Conservation (phyloP, 2,797 vertebrate genomes). For the Notolepis coatsorum region DNA sequence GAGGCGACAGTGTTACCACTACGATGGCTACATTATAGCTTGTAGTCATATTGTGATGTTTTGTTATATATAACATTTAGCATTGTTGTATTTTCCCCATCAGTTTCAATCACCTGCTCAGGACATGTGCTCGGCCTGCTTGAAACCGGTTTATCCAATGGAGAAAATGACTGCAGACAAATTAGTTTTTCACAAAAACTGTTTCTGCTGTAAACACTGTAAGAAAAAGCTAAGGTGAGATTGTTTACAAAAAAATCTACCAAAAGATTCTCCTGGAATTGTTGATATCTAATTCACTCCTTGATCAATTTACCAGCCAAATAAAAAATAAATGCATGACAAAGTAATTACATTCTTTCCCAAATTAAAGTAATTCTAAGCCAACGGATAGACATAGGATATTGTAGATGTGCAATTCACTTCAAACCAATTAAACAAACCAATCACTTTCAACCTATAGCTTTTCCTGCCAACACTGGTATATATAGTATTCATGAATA, state of each 20-base stretch:
- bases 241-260: neutral
- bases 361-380: no score
- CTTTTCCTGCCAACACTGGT: no score
- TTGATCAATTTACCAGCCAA: neutral
- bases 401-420: no score
- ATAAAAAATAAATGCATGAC: no score
- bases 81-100: constrained; percentile 39
- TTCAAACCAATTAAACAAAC: no score
- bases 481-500: no score
- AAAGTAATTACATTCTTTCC: no score
- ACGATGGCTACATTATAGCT: neutral
- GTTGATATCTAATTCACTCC: neutral
- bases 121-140: constrained; percentile 82
- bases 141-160: constrained; percentile 82
- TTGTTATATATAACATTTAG: no score
- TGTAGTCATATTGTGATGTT: neutral
- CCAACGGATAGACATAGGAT: no score
- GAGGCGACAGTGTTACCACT: no score
- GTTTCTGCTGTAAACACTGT: constrained; percentile 89
- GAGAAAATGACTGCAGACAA: constrained; percentile 82
- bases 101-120: constrained; percentile 76
- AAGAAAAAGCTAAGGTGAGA: constrained; percentile 88
- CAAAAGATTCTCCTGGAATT: neutral
- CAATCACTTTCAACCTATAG: no score
- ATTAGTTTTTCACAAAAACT: constrained; percentile 81